Percentiles rank a stretch among this genome's conserved stretches.
Conservation (phyloP, 2,888 invertebrate species). For the Spodoptera picta region DNA sequence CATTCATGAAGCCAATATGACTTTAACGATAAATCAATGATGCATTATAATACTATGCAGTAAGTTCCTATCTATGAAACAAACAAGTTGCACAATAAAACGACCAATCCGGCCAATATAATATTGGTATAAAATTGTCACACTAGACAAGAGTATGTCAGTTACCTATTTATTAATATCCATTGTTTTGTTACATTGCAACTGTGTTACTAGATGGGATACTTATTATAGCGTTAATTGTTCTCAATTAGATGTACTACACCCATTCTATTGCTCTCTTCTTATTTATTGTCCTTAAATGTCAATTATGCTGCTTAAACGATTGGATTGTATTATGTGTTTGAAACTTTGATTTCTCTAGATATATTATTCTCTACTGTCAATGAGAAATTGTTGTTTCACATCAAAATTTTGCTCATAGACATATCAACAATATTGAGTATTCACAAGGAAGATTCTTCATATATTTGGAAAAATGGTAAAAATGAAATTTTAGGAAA, state of each 20-base stretch:
- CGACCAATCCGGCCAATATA: constrained; percentile 4
- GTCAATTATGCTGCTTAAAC: constrained; percentile 44
- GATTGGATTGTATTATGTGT: constrained; percentile 51
- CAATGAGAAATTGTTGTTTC: constrained; percentile 44
- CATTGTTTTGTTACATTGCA: constrained; percentile 3
- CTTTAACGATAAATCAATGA: constrained; percentile 4
- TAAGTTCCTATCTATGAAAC: constrained; percentile 24
- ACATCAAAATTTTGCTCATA: constrained; percentile 52
- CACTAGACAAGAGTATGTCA: constrained; percentile 9
- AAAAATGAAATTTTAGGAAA: not conserved
- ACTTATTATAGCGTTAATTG: constrained; percentile 22
- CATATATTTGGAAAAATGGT: not conserved
- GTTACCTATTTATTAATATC: constrained; percentile 25
- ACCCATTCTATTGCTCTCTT: constrained; percentile 41
- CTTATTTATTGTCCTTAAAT: constrained; percentile 33
- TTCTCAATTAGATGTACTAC: constrained; percentile 34
- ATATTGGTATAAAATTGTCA: constrained; percentile 18
- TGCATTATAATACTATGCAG: not conserved
- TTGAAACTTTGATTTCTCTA: constrained; percentile 47
- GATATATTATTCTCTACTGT: constrained; percentile 1
- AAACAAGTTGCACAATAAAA: constrained; percentile 11
- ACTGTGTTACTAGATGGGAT: constrained; percentile 20
- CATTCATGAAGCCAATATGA: not conserved
- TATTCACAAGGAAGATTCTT: constrained; percentile 20
- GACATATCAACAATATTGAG: constrained; percentile 36